Evolutionary conservation across 2,113 vertebrate species (phyloP), one percentile per base, ranked within the genome.

Genomic region (Nesospiza acunhae): DNA sequence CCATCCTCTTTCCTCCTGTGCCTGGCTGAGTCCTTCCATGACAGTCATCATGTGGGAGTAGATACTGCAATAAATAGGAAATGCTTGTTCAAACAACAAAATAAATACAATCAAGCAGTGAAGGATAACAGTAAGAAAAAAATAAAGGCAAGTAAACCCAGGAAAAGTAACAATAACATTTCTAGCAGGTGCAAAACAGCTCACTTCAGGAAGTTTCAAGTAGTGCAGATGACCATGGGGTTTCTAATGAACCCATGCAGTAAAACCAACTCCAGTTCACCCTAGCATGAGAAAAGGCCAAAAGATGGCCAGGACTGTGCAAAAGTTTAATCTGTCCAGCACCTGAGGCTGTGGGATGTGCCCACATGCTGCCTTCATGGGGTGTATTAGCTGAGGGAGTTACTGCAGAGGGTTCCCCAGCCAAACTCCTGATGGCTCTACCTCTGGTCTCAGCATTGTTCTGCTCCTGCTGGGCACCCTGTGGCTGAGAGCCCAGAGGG

Each of bases 311-410:
- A 39, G 37, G 76, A n/a, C 31, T 76, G 13, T 63, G 53, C 52
- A 75, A 52, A 56, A 9, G 11, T 89, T 52, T 60, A 47, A 92
- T 9, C 23, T 17, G 30, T 52, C 52, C 30, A 67, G 46, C 7
- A 56, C 41, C 8, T 58, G 12, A 75, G 66, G 52, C 5, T 60
- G 15, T 75, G 67, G 47, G 33, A 42, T 39, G 13, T 84, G 56
- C 33, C 44, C 33, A 21, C 1, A 1, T 37, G n/a, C 41, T 27
- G 31, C 46, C 39, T 46, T 39, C 42, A 49, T 0, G 0, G 28
- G 3, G 11, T 46, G 33, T 60, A 30, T 31, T 59, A 69, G 21
- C 22, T 50, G 18, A 70, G 42, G 30, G 41, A 62, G 20, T 28
- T 73, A n/a, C 41, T 8, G 5, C 18, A 53, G 39, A 39, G 24